Percentiles rank a stretch among this genome's conserved stretches.
Evolutionary conservation across 1,140 invertebrate genomes (phyloP).

Genomic region (Lucilia cuprina): DNA sequence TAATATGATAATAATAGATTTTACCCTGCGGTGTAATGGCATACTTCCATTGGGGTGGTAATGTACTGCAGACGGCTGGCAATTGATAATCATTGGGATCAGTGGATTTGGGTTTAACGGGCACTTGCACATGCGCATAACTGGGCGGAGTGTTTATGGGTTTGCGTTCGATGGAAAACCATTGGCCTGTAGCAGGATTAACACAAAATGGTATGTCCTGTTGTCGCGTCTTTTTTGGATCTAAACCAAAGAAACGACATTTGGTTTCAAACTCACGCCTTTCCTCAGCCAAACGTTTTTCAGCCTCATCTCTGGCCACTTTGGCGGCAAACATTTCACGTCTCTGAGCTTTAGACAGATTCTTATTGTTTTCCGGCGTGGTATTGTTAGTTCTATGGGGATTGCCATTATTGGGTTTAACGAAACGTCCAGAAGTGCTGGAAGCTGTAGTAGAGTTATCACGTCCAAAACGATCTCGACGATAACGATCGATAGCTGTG

Average conservation of each 20-base stretch:
- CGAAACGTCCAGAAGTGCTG: slow-evolving; percentile 25
- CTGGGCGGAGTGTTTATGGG: slow-evolving; percentile 60
- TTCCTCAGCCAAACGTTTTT: slow-evolving; percentile 69
- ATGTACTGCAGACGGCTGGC: slow-evolving; percentile 66
- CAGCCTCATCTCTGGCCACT: slow-evolving; percentile 73
- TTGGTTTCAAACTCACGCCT: slow-evolving; percentile 71
- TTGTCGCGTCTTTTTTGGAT: slow-evolving; percentile 67
- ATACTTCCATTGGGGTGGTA: slow-evolving; percentile 89
- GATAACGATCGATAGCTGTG: slow-evolving; percentile 57
- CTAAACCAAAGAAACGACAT: slow-evolving; percentile 68
- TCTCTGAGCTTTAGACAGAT: slow-evolving; percentile 59
- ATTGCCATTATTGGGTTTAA: slow-evolving; percentile 13
- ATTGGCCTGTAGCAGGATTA: slow-evolving; percentile 69
- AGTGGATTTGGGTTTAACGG: slow-evolving; percentile 53
- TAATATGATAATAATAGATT: slow-evolving; percentile 90
- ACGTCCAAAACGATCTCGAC: slow-evolving; percentile 60
- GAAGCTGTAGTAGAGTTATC: slow-evolving; percentile 18
- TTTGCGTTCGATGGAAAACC: slow-evolving; percentile 64
- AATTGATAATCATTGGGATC: slow-evolving; percentile 50
- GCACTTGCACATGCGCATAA: slow-evolving; percentile 51
- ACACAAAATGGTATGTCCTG: slow-evolving; percentile 68
- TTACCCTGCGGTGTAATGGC: slow-evolving; percentile 80
- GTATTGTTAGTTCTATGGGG: background rate
- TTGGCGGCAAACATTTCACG: slow-evolving; percentile 78
- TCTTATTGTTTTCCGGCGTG: background rate